phyloP scores from a whole-genome alignment of 2,888 invertebrate genomes.

The Cynaeus angustus region DNA sequence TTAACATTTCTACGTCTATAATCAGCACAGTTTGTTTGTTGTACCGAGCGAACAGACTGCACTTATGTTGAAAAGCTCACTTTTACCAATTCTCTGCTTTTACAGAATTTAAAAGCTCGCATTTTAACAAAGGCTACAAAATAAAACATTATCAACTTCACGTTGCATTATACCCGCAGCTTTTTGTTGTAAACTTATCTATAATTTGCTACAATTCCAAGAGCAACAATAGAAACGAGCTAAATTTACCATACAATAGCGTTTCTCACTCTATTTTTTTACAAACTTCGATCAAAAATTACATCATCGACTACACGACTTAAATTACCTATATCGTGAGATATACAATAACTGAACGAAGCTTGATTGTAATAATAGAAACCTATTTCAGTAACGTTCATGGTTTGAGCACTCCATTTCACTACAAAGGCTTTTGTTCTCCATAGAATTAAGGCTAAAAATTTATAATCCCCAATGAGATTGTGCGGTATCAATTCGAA shows the following conservation, averaged over 20 bases:
- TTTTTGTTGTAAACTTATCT: neutral
- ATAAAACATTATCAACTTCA: neutral
- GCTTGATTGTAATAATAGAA: neutral
- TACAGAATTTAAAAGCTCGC: neutral
- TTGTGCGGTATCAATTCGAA: neutral
- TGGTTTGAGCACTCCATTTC: neutral
- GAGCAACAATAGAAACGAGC: neutral
- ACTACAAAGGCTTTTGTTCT: conserved; percentile 3
- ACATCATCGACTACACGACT: neutral
- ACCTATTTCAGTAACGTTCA: neutral
- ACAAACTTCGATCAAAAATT: neutral
- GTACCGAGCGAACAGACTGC: no score
- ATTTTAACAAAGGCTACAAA: neutral
- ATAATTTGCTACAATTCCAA: neutral
- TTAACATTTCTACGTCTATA: no score
- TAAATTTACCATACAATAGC: neutral
- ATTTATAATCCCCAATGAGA: neutral
- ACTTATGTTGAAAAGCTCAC: neutral
- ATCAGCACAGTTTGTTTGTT: no score
- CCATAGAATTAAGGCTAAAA: neutral
- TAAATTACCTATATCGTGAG: neutral
- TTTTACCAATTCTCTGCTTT: neutral
- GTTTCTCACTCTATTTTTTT: neutral
- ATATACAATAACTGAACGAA: conserved; percentile 2
- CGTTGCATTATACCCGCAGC: neutral